Percentiles rank a stretch among this genome's conserved stretches.
These are phyloP conservation scores for Mellilla xanthometata DNA, from an alignment of 2,888 invertebrate species.

Conservation along the genomic window DNA sequence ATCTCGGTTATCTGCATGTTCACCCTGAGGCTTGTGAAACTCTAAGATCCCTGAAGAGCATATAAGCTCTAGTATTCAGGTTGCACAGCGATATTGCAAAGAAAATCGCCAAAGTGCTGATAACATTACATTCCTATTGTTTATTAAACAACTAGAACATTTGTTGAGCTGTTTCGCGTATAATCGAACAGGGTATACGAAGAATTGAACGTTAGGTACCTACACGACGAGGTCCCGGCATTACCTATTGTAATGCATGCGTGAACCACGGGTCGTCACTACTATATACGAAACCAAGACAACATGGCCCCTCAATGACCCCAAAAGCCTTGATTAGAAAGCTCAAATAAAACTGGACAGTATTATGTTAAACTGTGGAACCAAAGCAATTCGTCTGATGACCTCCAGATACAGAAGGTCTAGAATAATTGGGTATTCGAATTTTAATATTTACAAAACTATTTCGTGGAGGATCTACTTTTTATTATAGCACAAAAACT, in stretches of 20 bases:
- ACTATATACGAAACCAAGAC: slow-evolving; percentile 47
- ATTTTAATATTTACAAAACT: slow-evolving; percentile 25
- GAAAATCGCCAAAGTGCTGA: too few species aligned
- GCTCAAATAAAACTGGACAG: slow-evolving; percentile 46
- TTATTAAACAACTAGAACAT: slow-evolving; percentile 15
- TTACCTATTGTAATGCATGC: slow-evolving; percentile 78
- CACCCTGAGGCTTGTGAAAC: too few species aligned
- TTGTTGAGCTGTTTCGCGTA: slow-evolving; percentile 30
- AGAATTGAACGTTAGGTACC: slow-evolving; percentile 39
- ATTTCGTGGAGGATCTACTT: background rate
- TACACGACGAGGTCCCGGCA: slow-evolving; percentile 57
- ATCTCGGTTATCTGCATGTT: too few species aligned
- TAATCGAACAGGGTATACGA: slow-evolving; percentile 49
- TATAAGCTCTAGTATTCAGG: too few species aligned
- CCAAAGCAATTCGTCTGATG: slow-evolving; percentile 55
- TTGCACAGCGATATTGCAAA: too few species aligned
- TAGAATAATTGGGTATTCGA: slow-evolving; percentile 46
- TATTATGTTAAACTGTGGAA: slow-evolving; percentile 41
- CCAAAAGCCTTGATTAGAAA: slow-evolving; percentile 24
- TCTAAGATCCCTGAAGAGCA: too few species aligned
- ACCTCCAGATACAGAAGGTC: slow-evolving; percentile 61
- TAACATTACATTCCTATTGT: too few species aligned
- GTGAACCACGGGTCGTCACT: slow-evolving; percentile 61
- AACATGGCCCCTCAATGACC: slow-evolving; percentile 38
- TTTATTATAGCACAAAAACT: slow-evolving; percentile 11